Conservation (phyloP, 2,797 vertebrate genomes). For the Pseudochirops corinnae region DNA sequence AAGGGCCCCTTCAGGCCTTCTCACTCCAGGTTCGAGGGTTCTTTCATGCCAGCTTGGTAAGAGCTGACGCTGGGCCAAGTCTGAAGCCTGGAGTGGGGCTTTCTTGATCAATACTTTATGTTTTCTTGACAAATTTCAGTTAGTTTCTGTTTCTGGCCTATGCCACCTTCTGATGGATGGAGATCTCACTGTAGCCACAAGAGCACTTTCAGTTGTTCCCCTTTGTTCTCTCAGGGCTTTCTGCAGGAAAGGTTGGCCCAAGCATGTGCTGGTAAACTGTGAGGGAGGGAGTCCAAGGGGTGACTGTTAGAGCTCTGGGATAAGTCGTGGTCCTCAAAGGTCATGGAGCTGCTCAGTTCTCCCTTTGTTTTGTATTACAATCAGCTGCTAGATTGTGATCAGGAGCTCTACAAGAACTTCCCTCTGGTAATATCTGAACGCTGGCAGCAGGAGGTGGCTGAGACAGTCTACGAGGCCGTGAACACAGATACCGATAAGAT, state of each 20-base stretch:
- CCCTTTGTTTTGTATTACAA: not conserved
- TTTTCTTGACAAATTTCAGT: not conserved
- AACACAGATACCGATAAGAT: constrained; percentile 97
- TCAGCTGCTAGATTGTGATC: constrained; percentile 97
- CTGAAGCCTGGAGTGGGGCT: too few species aligned
- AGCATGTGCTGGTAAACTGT: not conserved
- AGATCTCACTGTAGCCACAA: not conserved
- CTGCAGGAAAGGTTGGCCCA: too few species aligned
- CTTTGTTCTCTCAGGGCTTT: not conserved
- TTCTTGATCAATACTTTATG: not conserved
- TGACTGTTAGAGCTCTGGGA: not conserved
- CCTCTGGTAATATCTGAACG: constrained; percentile 98
- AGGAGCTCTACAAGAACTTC: constrained; percentile 99
- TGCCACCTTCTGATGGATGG: not conserved
- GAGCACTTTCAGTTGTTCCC: not conserved
- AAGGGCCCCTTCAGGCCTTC: not conserved
- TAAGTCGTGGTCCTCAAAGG: not conserved
- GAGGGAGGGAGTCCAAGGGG: not conserved
- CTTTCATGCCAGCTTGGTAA: not conserved
- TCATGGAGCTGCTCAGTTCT: not conserved
- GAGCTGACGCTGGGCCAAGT: not conserved
- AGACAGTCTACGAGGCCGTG: constrained; percentile 97
- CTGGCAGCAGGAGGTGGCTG: constrained; percentile 98
- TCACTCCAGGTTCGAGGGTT: not conserved
- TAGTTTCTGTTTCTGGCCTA: not conserved